Percentiles rank a stretch among this genome's conserved stretches.
phyloP scores from a whole-genome alignment of 2,113 vertebrate genomes.

The Atractosteus spatula region DNA sequence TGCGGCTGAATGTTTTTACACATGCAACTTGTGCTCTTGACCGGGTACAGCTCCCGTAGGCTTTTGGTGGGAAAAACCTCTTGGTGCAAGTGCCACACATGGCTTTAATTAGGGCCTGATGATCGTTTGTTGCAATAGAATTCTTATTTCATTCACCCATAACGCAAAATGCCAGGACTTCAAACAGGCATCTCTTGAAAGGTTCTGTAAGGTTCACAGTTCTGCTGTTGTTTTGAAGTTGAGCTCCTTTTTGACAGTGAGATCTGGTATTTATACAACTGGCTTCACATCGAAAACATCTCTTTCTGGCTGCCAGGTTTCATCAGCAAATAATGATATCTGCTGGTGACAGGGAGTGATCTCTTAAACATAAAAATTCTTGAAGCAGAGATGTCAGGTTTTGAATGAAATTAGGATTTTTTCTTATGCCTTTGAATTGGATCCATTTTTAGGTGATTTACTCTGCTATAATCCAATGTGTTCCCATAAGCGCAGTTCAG shows the following conservation, averaged over 20 bases:
- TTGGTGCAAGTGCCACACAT: constrained; percentile 75
- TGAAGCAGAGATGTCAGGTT: constrained; percentile 17
- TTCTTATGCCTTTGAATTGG: neutral
- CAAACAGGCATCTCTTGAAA: constrained; percentile 78
- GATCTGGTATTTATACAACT: constrained; percentile 87
- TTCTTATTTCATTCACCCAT: constrained; percentile 82
- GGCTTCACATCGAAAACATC: constrained; percentile 80
- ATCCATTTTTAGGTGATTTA: constrained; percentile 18
- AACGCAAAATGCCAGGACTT: constrained; percentile 83
- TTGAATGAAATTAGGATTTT: constrained; percentile 23
- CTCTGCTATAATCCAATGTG: constrained; percentile 4
- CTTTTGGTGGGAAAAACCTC: constrained; percentile 60
- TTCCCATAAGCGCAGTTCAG: constrained; percentile 1
- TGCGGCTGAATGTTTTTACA: constrained; percentile 76
- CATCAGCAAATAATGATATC: constrained; percentile 59
- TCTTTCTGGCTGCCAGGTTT: constrained; percentile 56
- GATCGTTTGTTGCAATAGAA: constrained; percentile 79
- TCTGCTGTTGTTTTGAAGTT: constrained; percentile 88
- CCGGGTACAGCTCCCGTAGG: constrained; percentile 30
- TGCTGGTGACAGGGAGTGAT: constrained; percentile 45
- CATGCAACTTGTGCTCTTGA: constrained; percentile 49
- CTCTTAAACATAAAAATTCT: constrained; percentile 20
- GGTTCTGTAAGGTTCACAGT: constrained; percentile 76
- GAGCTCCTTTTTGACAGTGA: constrained; percentile 76
- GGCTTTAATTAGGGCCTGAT: constrained; percentile 84